phyloP scores from a whole-genome alignment of 1,140 invertebrate genomes.

The Drosophila pseudoobscura region DNA sequence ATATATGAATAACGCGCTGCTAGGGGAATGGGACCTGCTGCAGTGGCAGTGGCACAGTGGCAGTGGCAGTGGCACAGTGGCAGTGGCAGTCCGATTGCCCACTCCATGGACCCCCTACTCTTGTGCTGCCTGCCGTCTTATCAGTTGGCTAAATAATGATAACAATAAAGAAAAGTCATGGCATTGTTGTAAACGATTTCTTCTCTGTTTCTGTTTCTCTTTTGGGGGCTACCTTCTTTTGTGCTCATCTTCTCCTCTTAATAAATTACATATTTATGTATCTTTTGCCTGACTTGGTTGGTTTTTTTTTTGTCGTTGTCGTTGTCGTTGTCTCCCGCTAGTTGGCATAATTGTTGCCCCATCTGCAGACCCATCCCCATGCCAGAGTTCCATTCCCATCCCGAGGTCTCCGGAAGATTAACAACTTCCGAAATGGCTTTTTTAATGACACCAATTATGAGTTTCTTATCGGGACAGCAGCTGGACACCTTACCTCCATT shows the following conservation, averaged over 20 bases:
- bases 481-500: constrained; percentile 32
- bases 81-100: background rate
- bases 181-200: constrained; percentile 64
- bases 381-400: background rate
- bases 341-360: constrained; percentile 69
- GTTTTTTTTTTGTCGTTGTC: background rate
- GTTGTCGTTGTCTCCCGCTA: constrained; percentile 20
- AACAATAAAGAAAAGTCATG: constrained; percentile 73
- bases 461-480: constrained; percentile 74
- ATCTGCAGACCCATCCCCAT: no score
- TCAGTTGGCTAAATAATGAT: constrained; percentile 78
- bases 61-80: no score
- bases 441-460: constrained; percentile 81
- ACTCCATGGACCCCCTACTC: no score
- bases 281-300: constrained; percentile 30
- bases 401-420: constrained; percentile 58
- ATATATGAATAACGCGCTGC: constrained; percentile 20
- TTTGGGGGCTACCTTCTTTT: constrained; percentile 3
- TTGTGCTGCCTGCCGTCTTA: constrained; percentile 32
- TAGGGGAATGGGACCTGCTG: background rate
- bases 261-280: constrained; percentile 81
- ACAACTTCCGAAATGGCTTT: constrained; percentile 79
- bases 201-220: constrained; percentile 3
- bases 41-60: no score
- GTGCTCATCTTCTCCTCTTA: constrained; percentile 41